phyloP scores from a whole-genome alignment of 2,113 vertebrate species.

The Felis chaus region DNA sequence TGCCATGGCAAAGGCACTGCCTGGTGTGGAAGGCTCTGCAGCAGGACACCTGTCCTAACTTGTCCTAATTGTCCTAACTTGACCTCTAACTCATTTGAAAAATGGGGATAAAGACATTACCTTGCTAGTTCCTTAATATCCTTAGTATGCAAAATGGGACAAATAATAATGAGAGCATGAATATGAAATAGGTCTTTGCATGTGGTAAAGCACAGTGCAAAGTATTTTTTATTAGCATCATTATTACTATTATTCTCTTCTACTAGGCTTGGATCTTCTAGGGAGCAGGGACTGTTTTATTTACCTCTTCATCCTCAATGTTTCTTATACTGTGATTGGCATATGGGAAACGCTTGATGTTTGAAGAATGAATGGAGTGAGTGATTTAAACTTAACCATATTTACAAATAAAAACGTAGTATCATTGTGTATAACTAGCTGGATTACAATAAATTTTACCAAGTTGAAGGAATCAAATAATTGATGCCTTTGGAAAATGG shows the following conservation, averaged over 20 bases:
- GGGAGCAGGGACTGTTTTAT: not conserved
- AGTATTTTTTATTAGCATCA: not conserved
- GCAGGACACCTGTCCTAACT: not conserved
- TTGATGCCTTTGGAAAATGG: not conserved
- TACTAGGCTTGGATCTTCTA: not conserved
- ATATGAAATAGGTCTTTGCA: not conserved
- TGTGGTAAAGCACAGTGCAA: not conserved
- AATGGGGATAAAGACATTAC: not conserved
- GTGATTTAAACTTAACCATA: not conserved
- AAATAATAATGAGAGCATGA: not conserved
- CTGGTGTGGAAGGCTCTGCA: not conserved
- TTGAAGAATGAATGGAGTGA: not conserved
- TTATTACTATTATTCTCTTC: not conserved
- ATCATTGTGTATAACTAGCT: not conserved
- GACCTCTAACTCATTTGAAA: not conserved
- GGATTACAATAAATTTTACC: not conserved
- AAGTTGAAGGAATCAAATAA: not conserved
- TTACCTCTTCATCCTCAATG: not conserved
- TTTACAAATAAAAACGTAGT: not conserved
- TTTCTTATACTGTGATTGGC: not conserved
- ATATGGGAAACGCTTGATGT: not conserved
- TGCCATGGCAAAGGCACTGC: not conserved
- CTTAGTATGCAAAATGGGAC: not conserved
- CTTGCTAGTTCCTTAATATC: not conserved
- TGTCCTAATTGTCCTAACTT: not conserved